These are phyloP conservation scores for Proctacanthus coquilletti DNA, from an alignment of 1,140 invertebrate species.

Conservation along the genomic window DNA sequence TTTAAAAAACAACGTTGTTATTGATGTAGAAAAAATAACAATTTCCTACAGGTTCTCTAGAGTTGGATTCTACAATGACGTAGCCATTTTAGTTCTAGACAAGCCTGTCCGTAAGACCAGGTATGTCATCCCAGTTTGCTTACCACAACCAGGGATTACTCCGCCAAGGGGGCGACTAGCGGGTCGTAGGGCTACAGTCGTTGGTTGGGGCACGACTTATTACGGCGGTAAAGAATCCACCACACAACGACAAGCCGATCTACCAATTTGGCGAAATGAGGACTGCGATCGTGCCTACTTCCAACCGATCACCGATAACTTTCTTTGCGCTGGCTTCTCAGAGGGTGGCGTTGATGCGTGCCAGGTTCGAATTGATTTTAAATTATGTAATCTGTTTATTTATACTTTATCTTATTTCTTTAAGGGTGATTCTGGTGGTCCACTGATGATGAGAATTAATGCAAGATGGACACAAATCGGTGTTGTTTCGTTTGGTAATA, in stretches of 20 bases:
- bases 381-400: neutral
- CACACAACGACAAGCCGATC: slow-evolving; percentile 60
- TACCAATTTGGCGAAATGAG: slow-evolving; percentile 82
- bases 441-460: slow-evolving; percentile 61
- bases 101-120: slow-evolving; percentile 57
- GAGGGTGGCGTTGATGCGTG: slow-evolving; percentile 85
- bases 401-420: neutral
- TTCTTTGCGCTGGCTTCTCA: slow-evolving; percentile 79
- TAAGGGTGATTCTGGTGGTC: slow-evolving; percentile 47
- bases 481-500: slow-evolving; percentile 82
- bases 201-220: slow-evolving; percentile 83
- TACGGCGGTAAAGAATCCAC: slow-evolving; percentile 75
- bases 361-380: slow-evolving; percentile 44
- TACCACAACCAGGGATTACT: slow-evolving; percentile 38
- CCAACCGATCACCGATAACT: slow-evolving; percentile 80
- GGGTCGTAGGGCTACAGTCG: slow-evolving; percentile 55
- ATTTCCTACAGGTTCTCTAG: slow-evolving; percentile 45
- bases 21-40: neutral
- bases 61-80: slow-evolving; percentile 83
- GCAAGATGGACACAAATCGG: slow-evolving; percentile 73
- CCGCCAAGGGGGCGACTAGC: slow-evolving; percentile 26
- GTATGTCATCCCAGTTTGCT: slow-evolving; percentile 77
- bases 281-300: slow-evolving; percentile 82
- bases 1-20: neutral
- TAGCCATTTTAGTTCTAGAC: slow-evolving; percentile 44